Evolutionary conservation across 2,113 vertebrate genomes (phyloP).

Genomic region (Limnothrissa miodon): DNA sequence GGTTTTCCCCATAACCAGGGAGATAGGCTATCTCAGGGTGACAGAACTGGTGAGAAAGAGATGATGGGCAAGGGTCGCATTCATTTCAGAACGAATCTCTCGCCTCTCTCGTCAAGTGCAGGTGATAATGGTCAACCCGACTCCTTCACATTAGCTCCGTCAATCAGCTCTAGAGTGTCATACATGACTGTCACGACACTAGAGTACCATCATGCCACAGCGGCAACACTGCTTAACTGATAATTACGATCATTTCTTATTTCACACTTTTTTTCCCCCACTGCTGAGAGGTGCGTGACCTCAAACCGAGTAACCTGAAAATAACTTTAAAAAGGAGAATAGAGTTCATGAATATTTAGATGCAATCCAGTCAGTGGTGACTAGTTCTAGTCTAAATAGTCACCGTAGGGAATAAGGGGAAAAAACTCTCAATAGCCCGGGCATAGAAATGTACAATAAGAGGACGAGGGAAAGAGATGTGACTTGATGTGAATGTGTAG

Average conservation of each 20-base stretch:
- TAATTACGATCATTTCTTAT: neutral
- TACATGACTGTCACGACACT: neutral
- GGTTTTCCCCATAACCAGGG: conserved; percentile 23
- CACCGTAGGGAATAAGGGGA: neutral
- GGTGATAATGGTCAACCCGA: conserved; percentile 52
- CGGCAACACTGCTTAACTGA: neutral
- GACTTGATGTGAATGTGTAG: too few relatives aligned
- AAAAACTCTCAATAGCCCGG: neutral
- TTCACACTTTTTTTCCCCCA: neutral
- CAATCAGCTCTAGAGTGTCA: neutral
- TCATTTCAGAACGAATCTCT: conserved; percentile 53
- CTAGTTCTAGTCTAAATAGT: neutral
- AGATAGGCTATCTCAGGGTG: conserved; percentile 38
- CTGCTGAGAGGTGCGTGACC: neutral
- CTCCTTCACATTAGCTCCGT: conserved; percentile 55
- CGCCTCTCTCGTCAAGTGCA: conserved; percentile 55
- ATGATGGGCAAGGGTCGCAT: conserved; percentile 48
- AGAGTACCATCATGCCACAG: neutral
- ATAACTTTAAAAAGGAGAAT: neutral
- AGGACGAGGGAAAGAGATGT: neutral
- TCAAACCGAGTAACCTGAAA: neutral
- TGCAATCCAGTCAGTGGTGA: neutral
- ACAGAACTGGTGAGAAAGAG: conserved; percentile 22
- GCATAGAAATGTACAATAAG: neutral
- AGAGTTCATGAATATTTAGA: neutral